Evolutionary conservation across 2,797 vertebrate genomes (phyloP).

Genomic region (Cottoperca gobio): DNA sequence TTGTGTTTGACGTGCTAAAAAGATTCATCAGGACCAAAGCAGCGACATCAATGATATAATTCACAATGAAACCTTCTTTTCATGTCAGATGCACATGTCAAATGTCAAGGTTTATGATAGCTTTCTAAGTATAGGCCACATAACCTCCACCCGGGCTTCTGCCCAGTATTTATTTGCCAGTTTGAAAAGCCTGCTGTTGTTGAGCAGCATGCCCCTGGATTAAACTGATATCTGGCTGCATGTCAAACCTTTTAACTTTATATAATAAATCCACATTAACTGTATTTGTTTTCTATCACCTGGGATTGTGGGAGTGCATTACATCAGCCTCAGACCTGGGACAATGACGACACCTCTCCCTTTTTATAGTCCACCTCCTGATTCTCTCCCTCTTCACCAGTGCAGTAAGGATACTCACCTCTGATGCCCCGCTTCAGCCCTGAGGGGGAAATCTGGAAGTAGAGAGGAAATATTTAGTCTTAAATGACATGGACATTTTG

Average conservation of each 20-base stretch:
- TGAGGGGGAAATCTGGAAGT: not conserved
- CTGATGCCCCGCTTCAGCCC: not conserved
- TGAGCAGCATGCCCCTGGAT: constrained; percentile 75
- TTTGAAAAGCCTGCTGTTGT: constrained; percentile 73
- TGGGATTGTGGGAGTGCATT: constrained; percentile 32
- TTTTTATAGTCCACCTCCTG: constrained; percentile 40
- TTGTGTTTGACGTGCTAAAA: constrained; percentile 51
- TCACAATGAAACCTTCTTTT: constrained; percentile 66
- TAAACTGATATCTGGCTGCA: constrained; percentile 74
- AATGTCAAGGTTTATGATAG: constrained; percentile 82
- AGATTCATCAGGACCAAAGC: constrained; percentile 67
- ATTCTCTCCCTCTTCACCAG: constrained; percentile 15
- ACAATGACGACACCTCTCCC: constrained; percentile 45
- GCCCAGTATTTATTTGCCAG: constrained; percentile 70
- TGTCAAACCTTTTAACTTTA: constrained; percentile 44
- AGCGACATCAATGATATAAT: constrained; percentile 54
- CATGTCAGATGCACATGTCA: constrained; percentile 73
- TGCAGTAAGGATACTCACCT: not conserved
- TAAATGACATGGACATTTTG: not conserved
- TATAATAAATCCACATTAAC: constrained; percentile 42
- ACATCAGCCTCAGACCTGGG: constrained; percentile 54
- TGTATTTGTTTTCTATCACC: constrained; percentile 35
- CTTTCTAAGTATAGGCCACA: constrained; percentile 81
- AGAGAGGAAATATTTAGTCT: not conserved
- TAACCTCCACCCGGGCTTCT: constrained; percentile 74